phyloP scores from a whole-genome alignment of 2,113 vertebrate species.

The Eolophus roseicapilla region DNA sequence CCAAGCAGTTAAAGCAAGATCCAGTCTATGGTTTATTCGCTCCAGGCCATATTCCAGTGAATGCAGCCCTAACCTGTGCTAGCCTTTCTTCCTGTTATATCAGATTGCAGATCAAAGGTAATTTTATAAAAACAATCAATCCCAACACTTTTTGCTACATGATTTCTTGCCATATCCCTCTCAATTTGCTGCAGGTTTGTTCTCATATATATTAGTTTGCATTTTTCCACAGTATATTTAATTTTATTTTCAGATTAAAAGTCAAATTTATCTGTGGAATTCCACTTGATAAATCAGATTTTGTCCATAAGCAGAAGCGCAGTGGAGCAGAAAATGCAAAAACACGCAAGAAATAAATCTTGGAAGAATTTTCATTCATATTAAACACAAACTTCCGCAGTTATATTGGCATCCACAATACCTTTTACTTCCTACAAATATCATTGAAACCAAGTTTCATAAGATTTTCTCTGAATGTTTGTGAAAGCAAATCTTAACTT shows the following conservation, averaged over 20 bases:
- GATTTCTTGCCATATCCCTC: not conserved
- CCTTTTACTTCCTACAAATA: not conserved
- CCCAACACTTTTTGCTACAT: not conserved
- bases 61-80: not conserved
- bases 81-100: not conserved
- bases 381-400: not conserved
- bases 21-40: not conserved
- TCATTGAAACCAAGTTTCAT: not conserved
- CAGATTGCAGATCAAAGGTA: not conserved
- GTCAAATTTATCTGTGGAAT: not conserved
- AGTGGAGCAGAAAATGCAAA: not conserved
- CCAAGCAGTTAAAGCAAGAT: not conserved
- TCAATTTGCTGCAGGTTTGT: not conserved
- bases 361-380: not conserved
- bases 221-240: not conserved
- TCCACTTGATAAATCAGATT: not conserved
- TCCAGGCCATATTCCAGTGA: not conserved
- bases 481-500: not conserved
- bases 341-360: not conserved
- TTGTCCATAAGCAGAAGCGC: not conserved
- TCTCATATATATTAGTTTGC: not conserved
- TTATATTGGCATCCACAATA: not conserved
- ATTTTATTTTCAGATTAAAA: not conserved
- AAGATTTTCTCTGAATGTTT: not conserved
- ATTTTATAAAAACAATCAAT: conserved; percentile 12